A percentile compares a stretch with the other conserved stretches of the same genome.
Evolutionary conservation across 2,888 invertebrate genomes (phyloP).

Genomic region (Synanthedon andrenaeformis): DNA sequence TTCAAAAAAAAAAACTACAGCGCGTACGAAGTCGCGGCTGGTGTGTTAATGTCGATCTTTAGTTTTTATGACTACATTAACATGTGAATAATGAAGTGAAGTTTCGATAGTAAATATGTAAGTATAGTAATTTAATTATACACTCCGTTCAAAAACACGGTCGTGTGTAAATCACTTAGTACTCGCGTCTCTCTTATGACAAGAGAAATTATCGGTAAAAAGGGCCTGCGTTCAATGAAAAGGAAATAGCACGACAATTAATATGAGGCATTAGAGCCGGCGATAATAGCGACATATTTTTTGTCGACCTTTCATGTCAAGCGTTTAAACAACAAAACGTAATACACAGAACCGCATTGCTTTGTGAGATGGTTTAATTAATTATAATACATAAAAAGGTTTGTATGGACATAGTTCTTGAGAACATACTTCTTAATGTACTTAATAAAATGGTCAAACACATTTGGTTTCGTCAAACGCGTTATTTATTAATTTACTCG

Average conservation of each 20-base stretch:
- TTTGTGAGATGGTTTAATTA: background rate
- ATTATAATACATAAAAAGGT: background rate
- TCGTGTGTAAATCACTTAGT: conserved; percentile 16
- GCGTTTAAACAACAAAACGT: conserved; percentile 33
- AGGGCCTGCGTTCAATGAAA: conserved; percentile 41
- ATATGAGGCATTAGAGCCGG: conserved; percentile 42
- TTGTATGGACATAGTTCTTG: background rate
- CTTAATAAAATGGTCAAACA: background rate
- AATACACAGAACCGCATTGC: background rate
- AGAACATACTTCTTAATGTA: background rate
- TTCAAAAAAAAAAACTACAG: no score
- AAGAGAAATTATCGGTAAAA: conserved; percentile 48
- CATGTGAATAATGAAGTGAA: no score
- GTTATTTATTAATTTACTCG: no score
- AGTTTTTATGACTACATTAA: no score
- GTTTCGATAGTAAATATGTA: no score
- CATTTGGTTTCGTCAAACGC: no score
- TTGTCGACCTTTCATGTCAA: conserved; percentile 35
- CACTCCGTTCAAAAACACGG: conserved; percentile 10
- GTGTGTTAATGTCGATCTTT: no score
- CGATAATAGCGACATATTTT: conserved; percentile 56
- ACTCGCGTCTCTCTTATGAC: conserved; percentile 33
- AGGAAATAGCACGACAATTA: conserved; percentile 60
- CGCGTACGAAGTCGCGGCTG: no score
- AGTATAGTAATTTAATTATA: no score